Evolutionary conservation across 2,113 vertebrate genomes (phyloP).

Genomic region (Argyrosomus japonicus): DNA sequence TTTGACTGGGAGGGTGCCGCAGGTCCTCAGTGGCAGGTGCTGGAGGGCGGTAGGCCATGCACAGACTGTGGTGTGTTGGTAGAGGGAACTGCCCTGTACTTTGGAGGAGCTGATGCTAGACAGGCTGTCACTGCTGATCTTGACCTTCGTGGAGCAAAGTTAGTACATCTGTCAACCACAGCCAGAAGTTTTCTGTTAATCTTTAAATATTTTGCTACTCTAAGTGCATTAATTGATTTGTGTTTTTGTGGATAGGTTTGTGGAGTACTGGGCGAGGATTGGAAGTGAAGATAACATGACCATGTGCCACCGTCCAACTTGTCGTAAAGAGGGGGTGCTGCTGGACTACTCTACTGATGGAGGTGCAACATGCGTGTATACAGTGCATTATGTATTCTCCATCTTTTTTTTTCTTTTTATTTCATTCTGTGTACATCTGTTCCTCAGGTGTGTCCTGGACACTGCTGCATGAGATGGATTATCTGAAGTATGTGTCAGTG

Average conservation of each 20-base stretch:
- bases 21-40: slow-evolving; percentile 93
- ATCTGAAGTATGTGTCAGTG: slow-evolving; percentile 95
- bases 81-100: slow-evolving; percentile 94
- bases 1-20: slow-evolving; percentile 95
- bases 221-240: neutral
- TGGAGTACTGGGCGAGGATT: slow-evolving; percentile 98
- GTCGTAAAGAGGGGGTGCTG: slow-evolving; percentile 95
- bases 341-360: slow-evolving; percentile 95
- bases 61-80: slow-evolving; percentile 94
- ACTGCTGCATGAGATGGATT: slow-evolving; percentile 98
- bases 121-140: slow-evolving; percentile 94
- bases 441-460: slow-evolving; percentile 94
- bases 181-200: neutral
- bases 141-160: slow-evolving; percentile 97
- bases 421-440: slow-evolving; percentile 7
- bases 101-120: slow-evolving; percentile 91
- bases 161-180: slow-evolving; percentile 65
- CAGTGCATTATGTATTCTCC: neutral
- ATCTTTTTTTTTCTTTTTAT: neutral
- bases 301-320: slow-evolving; percentile 93
- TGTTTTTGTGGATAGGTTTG: slow-evolving; percentile 86
- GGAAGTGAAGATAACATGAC: slow-evolving; percentile 98
- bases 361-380: slow-evolving; percentile 79
- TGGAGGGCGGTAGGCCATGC: slow-evolving; percentile 94
- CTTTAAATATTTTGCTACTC: neutral